These are phyloP conservation scores for Bagarius yarrelli DNA, from an alignment of 2,113 vertebrate species.

Conservation along the genomic window DNA sequence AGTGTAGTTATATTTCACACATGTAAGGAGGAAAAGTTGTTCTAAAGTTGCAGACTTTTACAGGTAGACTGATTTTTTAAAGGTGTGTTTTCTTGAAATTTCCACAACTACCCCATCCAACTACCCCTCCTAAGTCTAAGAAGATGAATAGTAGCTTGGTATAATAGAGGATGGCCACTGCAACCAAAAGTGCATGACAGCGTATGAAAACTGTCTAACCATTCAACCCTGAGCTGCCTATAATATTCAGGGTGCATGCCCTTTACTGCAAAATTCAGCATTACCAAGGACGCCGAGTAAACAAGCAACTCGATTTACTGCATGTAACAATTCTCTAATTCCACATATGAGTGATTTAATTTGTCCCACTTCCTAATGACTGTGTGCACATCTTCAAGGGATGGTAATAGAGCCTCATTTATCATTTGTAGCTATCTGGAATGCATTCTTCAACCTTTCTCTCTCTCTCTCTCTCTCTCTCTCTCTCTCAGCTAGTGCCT, in stretches of 20 bases:
- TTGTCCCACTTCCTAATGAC: conserved; percentile 52
- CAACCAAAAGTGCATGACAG: background rate
- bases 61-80: background rate
- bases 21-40: conserved; percentile 43
- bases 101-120: background rate
- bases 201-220: conserved; percentile 11
- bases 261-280: conserved; percentile 1
- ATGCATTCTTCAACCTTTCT: background rate
- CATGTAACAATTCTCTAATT: conserved; percentile 48
- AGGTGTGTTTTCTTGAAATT: background rate
- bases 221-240: conserved; percentile 18
- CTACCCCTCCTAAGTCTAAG: background rate
- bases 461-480: background rate
- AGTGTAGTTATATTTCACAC: conserved; percentile 46
- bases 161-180: background rate
- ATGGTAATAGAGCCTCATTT: conserved; percentile 66
- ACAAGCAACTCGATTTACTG: conserved; percentile 23
- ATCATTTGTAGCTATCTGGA: conserved; percentile 55
- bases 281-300: conserved; percentile 35
- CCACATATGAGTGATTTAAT: conserved; percentile 52
- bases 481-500: conserved; percentile 65
- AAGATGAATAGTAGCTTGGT: background rate
- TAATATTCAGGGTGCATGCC: background rate
- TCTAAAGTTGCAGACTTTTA: conserved; percentile 23
- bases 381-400: conserved; percentile 64